Evolutionary conservation across 1,140 invertebrate genomes (phyloP).

Genomic region (Aphaenogaster floridana): DNA sequence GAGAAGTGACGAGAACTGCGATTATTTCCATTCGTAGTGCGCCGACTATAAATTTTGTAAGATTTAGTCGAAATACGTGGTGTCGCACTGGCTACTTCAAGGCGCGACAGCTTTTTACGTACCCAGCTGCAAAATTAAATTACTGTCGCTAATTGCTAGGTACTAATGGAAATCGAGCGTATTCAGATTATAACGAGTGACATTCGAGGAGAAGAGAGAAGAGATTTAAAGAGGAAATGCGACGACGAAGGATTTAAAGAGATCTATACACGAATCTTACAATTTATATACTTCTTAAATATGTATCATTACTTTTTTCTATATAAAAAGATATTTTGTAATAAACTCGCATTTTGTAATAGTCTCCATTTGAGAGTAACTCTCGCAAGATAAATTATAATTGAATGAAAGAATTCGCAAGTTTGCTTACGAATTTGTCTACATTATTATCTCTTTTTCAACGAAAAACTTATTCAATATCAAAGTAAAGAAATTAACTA

Average conservation of each 20-base stretch:
- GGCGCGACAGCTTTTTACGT: constrained; percentile 9
- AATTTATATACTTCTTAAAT: neutral
- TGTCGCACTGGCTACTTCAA: constrained; percentile 5
- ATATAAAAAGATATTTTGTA: neutral
- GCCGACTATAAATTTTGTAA: constrained; percentile 48
- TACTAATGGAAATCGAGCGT: constrained; percentile 30
- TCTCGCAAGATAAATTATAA: neutral
- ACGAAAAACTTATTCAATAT: neutral
- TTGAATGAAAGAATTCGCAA: neutral
- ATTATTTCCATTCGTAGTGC: constrained; percentile 61
- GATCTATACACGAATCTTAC: neutral
- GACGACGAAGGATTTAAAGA: neutral
- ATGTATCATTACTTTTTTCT: neutral
- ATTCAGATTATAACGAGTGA: neutral
- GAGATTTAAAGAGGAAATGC: neutral
- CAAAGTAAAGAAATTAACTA: neutral
- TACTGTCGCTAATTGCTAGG: constrained; percentile 29
- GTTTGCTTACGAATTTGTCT: neutral
- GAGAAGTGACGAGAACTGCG: constrained; percentile 31
- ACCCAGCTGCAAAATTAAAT: constrained; percentile 14
- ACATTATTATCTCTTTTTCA: neutral
- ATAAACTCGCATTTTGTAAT: neutral
- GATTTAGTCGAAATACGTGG: neutral
- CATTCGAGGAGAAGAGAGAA: neutral
- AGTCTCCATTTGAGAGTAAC: neutral